Percentiles rank a stretch among this genome's conserved stretches.
Conservation (phyloP, 2,888 invertebrate species). For the Griposia aprilina region DNA sequence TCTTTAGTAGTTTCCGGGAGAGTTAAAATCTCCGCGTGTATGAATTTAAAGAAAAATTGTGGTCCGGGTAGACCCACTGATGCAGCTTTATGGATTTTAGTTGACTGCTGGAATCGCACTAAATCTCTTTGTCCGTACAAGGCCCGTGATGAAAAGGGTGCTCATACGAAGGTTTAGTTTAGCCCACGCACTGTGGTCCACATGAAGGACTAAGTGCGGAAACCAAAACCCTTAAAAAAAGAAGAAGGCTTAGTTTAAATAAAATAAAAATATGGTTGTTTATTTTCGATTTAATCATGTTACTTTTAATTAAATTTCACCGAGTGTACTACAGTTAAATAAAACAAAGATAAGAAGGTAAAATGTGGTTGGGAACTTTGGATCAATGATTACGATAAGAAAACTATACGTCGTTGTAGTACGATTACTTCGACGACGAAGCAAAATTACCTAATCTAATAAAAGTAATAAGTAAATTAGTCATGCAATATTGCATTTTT, state of each 20-base stretch:
- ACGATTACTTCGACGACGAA: background rate
- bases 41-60: background rate
- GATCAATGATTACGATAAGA: constrained; percentile 10
- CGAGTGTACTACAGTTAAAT: background rate
- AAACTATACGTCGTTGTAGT: background rate
- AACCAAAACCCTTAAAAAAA: too few relatives aligned
- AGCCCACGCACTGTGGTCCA: too few relatives aligned
- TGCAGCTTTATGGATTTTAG: background rate
- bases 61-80: background rate
- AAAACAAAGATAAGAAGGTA: constrained; percentile 22
- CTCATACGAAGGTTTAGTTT: too few relatives aligned
- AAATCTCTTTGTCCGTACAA: background rate
- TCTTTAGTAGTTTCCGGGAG: background rate
- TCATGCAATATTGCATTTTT: background rate
- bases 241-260: too few relatives aligned
- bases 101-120: background rate
- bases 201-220: too few relatives aligned
- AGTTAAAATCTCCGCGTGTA: background rate
- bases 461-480: background rate
- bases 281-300: background rate
- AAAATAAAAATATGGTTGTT: background rate
- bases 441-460: background rate
- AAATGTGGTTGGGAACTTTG: background rate
- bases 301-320: constrained; percentile 25
- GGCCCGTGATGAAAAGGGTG: background rate